Evolutionary conservation across 2,797 vertebrate species (phyloP), one percentile per base, ranked within the genome.

Genomic region (Pangasius krempfi): DNA sequence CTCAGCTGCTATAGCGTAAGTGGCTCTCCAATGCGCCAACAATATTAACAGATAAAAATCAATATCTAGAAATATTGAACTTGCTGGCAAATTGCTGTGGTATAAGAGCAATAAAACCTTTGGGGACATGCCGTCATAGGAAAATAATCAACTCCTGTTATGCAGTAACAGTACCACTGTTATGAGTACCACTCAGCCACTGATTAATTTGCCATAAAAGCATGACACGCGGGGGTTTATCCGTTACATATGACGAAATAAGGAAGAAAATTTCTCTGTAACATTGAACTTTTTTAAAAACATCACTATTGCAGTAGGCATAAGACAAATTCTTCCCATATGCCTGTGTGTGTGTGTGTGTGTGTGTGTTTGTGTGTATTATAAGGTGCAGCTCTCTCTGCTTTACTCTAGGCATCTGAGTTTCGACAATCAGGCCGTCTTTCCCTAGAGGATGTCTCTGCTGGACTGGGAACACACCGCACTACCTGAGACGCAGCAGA

Each of bases 401-500:
- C 44, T 84, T 84, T 68, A 84, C 25, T 84, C 5, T 52, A 52
- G 44, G 52, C 58, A 40, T 81, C 30, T 80, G 33, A 40, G 79
- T 20, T 22, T 37, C 25, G 4, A 58, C 52, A 80, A 37, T 58
- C 20, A 81, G 79, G 20, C 40, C 10, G 8, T 25, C 33, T 60
- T 60, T 44, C 54, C 83, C 30, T 27, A 79, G 20, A 68, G 62
- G 72, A 84, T 83, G 83, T 90, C 81, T 72, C 85, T 89, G 47
- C 64, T 66, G 80, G 85, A 90, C 76, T 72, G 64, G 56, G 86
- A 90, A 86, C 87, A 89, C 50, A 68, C 50, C 66, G 90, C 56
- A 14, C 72, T 91, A 87, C 88, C 88, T 91, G 89, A 87, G 87
- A 87, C 81, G 81, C 87, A 75, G 87, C 76, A 89, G 84, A 89